These are phyloP conservation scores for Spatulosminthurus flaviceps DNA, from an alignment of 2,888 invertebrate species.

Conservation along the genomic window DNA sequence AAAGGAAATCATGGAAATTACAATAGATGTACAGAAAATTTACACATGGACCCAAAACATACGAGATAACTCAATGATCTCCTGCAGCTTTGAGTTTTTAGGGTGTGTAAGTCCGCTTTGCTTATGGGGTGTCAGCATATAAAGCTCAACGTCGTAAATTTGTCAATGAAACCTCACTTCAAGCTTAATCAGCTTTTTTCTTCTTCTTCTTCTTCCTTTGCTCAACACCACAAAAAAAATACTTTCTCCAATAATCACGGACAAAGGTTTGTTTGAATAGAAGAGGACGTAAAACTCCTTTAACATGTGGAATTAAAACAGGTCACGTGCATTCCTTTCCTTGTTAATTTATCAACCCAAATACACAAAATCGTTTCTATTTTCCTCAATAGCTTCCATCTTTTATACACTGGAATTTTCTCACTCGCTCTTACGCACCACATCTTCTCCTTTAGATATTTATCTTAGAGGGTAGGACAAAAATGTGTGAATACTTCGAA, in stretches of 20 bases:
- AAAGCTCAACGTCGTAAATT: conserved; percentile 16
- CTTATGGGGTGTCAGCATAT: not conserved
- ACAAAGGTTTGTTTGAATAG: conserved; percentile 10
- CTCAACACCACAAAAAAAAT: not conserved
- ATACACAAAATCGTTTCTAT: not conserved
- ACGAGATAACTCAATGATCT: conserved; percentile 3
- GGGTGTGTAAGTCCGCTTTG: not conserved
- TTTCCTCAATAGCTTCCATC: too few species aligned
- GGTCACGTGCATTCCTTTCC: conserved; percentile 31
- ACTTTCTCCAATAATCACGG: conserved; percentile 18
- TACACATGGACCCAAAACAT: not conserved
- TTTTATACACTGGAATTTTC: too few species aligned
- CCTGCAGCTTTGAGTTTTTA: not conserved
- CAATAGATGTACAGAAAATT: not conserved
- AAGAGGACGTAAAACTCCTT: conserved; percentile 7
- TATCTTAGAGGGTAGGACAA: too few species aligned
- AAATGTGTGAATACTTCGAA: too few species aligned
- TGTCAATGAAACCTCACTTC: conserved; percentile 24
- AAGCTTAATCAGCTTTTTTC: conserved; percentile 19
- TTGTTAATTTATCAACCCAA: conserved; percentile 23
- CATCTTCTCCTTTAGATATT: too few species aligned
- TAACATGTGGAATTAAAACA: conserved; percentile 25
- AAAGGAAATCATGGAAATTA: conserved; percentile 7
- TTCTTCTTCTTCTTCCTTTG: not conserved
- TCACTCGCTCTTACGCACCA: too few species aligned